These are phyloP conservation scores for Oeneis ivallda DNA, from an alignment of 2,888 invertebrate genomes.

Conservation along the genomic window DNA sequence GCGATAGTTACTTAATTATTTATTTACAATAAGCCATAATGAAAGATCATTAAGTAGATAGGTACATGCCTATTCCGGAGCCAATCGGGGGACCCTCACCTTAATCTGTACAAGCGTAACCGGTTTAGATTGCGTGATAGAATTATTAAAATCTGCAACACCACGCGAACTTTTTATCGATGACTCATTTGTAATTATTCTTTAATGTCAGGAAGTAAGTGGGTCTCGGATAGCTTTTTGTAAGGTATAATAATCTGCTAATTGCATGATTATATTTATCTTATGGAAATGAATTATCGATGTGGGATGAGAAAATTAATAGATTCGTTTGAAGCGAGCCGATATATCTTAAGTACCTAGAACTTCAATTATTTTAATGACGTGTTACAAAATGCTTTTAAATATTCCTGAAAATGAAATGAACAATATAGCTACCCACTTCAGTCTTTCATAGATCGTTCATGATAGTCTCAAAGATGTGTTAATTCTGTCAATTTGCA, in stretches of 20 bases:
- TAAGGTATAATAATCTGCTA: slow-evolving; percentile 13
- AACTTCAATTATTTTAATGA: too few species aligned
- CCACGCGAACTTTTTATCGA: slow-evolving; percentile 35
- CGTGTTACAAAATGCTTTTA: too few species aligned
- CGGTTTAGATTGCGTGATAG: slow-evolving; percentile 50
- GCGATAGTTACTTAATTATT: neutral
- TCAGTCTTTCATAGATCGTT: too few species aligned
- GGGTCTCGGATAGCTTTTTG: slow-evolving; percentile 18
- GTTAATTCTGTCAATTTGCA: too few species aligned
- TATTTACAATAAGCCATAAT: slow-evolving; percentile 5
- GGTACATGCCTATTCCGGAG: slow-evolving; percentile 38
- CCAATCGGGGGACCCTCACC: slow-evolving; percentile 64
- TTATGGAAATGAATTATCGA: slow-evolving; percentile 3
- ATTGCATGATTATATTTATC: slow-evolving; percentile 19
- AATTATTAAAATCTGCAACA: slow-evolving; percentile 49
- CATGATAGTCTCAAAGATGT: too few species aligned
- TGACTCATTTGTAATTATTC: slow-evolving; percentile 31
- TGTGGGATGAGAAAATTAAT: neutral
- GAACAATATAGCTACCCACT: too few species aligned
- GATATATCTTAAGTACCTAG: neutral
- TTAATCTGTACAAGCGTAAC: slow-evolving; percentile 45
- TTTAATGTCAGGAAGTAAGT: slow-evolving; percentile 24
- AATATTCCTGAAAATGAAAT: too few species aligned
- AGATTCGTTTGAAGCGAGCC: neutral
- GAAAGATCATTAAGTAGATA: slow-evolving; percentile 16